Conservation (phyloP, 2,113 vertebrate genomes). For the Oreotragus oreotragus region DNA sequence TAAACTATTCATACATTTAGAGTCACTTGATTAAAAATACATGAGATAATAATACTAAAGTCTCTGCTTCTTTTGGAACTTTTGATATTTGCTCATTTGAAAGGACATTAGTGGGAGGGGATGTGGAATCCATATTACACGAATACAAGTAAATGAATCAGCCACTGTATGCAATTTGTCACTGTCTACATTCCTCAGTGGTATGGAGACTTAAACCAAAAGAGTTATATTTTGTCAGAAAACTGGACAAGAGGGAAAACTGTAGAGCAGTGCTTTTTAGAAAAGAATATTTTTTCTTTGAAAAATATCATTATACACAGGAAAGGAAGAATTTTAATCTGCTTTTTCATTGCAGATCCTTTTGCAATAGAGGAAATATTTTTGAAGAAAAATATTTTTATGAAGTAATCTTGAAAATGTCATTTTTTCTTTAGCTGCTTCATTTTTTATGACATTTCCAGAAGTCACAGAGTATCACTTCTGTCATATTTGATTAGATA, state of each 20-base stretch:
- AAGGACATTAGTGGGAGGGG: neutral
- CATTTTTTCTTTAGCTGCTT: neutral
- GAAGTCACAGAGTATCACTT: neutral
- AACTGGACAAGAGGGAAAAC: neutral
- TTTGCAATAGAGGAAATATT: neutral
- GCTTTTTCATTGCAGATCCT: neutral
- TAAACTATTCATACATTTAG: neutral
- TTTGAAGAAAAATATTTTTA: neutral
- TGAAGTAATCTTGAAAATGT: neutral
- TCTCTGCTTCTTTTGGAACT: conserved; percentile 27
- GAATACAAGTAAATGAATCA: neutral
- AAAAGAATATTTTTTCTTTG: neutral
- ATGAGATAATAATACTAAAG: neutral
- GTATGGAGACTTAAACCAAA: neutral
- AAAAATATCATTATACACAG: neutral
- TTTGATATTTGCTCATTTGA: conserved; percentile 36
- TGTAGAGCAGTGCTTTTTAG: neutral
- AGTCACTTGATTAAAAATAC: conserved; percentile 38
- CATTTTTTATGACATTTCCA: neutral
- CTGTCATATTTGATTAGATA: neutral
- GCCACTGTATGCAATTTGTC: neutral
- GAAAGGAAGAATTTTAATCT: neutral
- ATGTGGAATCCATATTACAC: neutral
- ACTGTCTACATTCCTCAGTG: neutral
- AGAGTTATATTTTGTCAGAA: conserved; percentile 11